Conservation (phyloP, 2,888 invertebrate genomes). For the Leptinotarsa haldemani region DNA sequence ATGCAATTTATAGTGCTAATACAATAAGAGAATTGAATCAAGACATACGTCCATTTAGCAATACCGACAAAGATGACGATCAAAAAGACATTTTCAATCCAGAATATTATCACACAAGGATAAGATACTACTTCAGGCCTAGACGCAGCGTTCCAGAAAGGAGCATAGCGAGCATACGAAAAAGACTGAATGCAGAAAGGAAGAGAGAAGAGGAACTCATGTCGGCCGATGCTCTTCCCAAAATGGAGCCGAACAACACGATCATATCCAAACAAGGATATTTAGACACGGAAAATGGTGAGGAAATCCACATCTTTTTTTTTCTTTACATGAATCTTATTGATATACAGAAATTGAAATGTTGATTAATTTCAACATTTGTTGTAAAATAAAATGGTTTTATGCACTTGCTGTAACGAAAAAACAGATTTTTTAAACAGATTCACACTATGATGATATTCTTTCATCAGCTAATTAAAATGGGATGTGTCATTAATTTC, state of each 20-base stretch:
- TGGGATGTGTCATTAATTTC: too few relatives aligned
- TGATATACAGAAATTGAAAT: too few relatives aligned
- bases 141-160: constrained; percentile 52
- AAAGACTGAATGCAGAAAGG: constrained; percentile 47
- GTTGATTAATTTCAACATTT: too few relatives aligned
- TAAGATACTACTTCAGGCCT: constrained; percentile 44
- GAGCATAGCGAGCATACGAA: constrained; percentile 48
- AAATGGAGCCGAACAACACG: constrained; percentile 57
- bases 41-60: constrained; percentile 54
- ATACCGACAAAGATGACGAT: constrained; percentile 47
- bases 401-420: too few relatives aligned
- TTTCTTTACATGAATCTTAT: neutral
- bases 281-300: constrained; percentile 30
- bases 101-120: constrained; percentile 41
- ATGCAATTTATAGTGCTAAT: constrained; percentile 29
- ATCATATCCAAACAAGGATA: constrained; percentile 32
- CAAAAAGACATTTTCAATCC: constrained; percentile 48
- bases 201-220: constrained; percentile 55
- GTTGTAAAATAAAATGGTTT: too few relatives aligned
- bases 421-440: too few relatives aligned
- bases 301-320: neutral
- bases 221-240: constrained; percentile 55
- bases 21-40: constrained; percentile 38
- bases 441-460: too few relatives aligned
- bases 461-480: too few relatives aligned